Conservation (phyloP, 2,888 invertebrate genomes). For the Hylaea fasciaria region DNA sequence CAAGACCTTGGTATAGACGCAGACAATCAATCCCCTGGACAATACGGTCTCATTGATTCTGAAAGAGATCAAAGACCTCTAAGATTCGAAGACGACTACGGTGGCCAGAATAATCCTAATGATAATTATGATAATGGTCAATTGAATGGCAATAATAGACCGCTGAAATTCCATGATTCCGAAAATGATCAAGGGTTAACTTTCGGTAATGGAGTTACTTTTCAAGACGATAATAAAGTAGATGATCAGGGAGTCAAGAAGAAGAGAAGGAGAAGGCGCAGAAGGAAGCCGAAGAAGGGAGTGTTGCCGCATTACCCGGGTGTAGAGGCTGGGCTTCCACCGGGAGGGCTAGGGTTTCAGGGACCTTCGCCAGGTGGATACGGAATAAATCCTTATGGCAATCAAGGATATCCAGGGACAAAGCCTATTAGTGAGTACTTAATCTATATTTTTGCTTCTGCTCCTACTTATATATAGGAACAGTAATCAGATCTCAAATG, state of each 20-base stretch:
- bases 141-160: constrained; percentile 25
- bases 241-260: constrained; percentile 42
- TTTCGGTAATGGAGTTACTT: constrained; percentile 15
- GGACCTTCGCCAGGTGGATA: constrained; percentile 31
- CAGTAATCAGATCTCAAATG: no score
- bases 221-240: constrained; percentile 47
- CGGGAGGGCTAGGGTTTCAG: constrained; percentile 36
- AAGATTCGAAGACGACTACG: constrained; percentile 34
- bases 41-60: constrained; percentile 26
- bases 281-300: constrained; percentile 51
- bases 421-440: constrained; percentile 33
- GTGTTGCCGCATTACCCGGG: constrained; percentile 21
- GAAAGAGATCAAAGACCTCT: constrained; percentile 22
- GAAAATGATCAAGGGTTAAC: constrained; percentile 16
- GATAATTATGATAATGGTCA: constrained; percentile 12
- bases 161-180: constrained; percentile 47
- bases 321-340: neutral
- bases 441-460: no score
- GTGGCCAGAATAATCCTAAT: constrained; percentile 10
- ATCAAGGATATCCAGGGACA: constrained; percentile 20
- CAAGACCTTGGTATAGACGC: constrained; percentile 23
- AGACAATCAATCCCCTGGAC: constrained; percentile 15
- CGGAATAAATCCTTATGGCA: constrained; percentile 29
- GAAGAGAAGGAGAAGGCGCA: constrained; percentile 56
- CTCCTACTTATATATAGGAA: no score